These are phyloP conservation scores for Pomatostomus ruficeps DNA, from an alignment of 2,113 vertebrate genomes.

Conservation along the genomic window DNA sequence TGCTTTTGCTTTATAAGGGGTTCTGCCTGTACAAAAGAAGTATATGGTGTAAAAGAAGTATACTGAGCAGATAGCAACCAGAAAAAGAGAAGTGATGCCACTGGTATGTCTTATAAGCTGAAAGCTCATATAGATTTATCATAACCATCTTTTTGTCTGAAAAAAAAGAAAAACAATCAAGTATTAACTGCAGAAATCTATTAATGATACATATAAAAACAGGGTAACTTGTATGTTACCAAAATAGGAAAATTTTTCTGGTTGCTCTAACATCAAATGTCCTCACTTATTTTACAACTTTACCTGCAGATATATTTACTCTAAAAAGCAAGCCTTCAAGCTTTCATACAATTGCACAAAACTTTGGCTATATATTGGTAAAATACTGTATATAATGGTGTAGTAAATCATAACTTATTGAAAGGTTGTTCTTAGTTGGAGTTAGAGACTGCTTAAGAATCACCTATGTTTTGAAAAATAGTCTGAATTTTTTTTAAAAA, in stretches of 20 bases:
- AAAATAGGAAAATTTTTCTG: background rate
- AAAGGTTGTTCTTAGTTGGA: background rate
- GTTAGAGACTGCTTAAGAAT: background rate
- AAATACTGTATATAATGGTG: background rate
- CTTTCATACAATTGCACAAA: background rate
- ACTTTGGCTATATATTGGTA: background rate
- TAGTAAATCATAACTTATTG: background rate
- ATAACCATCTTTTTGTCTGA: background rate
- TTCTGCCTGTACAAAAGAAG: background rate
- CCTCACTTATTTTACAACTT: background rate
- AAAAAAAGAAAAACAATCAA: background rate
- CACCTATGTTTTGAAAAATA: background rate
- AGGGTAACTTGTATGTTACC: background rate
- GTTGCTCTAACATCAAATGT: background rate
- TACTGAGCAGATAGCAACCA: background rate
- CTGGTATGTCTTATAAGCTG: background rate
- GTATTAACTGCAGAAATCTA: background rate
- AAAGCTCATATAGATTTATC: background rate
- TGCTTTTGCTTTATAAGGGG: background rate
- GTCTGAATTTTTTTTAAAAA: background rate
- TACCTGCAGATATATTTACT: background rate
- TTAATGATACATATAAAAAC: background rate
- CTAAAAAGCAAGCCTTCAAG: background rate
- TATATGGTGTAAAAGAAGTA: background rate
- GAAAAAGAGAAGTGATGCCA: background rate